Evolutionary conservation across 2,797 vertebrate species (phyloP).

Genomic region (Echeneis naucrates): DNA sequence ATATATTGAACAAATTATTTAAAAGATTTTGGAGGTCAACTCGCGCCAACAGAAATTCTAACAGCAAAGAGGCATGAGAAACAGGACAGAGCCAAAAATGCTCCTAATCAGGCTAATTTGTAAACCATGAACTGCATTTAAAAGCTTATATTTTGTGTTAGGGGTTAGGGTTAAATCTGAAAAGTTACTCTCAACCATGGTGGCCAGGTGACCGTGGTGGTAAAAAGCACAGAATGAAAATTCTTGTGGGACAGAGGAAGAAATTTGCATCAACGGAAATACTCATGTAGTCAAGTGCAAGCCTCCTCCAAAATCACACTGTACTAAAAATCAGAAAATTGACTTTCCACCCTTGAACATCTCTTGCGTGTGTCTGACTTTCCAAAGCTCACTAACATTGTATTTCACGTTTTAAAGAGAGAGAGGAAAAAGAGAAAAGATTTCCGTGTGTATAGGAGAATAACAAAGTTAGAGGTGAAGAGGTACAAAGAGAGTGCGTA

Average conservation of each 20-base stretch:
- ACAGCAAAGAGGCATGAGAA: not conserved
- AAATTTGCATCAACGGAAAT: not conserved
- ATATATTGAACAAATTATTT: not conserved
- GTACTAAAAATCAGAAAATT: not conserved
- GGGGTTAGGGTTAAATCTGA: slow-evolving; percentile 11
- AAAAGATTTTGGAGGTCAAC: not conserved
- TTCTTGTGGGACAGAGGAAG: not conserved
- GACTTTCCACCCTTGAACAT: too few species aligned
- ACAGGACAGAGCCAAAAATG: not conserved
- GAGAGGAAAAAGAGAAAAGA: not conserved
- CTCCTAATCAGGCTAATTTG: too few species aligned
- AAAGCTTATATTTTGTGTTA: not conserved
- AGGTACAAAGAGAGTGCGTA: slow-evolving; percentile 43
- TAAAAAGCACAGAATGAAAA: not conserved
- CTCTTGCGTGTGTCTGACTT: not conserved
- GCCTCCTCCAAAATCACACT: not conserved
- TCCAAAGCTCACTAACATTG: not conserved
- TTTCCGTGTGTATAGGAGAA: slow-evolving; percentile 1
- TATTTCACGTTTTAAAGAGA: not conserved
- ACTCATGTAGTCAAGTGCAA: not conserved
- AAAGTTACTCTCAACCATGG: not conserved
- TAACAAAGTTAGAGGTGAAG: slow-evolving; percentile 18
- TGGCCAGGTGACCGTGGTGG: not conserved
- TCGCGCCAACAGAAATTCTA: not conserved
- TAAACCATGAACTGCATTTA: too few species aligned